Base-by-base conservation (phyloP, 2,888 invertebrate genomes). In the Eumacrocentrus americanus region DNA sequence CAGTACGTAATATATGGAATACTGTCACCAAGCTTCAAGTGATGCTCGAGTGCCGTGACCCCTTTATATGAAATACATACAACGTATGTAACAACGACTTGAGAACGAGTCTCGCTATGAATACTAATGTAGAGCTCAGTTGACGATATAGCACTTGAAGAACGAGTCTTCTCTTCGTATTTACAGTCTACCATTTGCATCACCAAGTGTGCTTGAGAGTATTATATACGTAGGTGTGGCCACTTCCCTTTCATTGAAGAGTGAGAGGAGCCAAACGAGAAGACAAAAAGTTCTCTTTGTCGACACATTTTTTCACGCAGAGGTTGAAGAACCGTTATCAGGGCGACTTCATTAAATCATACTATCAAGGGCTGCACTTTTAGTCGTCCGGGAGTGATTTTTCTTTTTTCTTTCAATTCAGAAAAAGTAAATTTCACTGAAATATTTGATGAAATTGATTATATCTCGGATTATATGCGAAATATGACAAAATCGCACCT, bases 151-250 rank as follows among this genome's bases (percentile, higher is more conserved):
- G 29, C 16, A n/a, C 18, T 37, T 25, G 37, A 16, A 40, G 25
- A 25, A 18, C 42, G 6, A 29, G 16, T 16, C 35, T 37, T 47
- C 58, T 47, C 29, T n/a, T n/a, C n/a, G n/a, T 58, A 51, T 58
- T 58, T 51, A 58, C 58, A 51, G 44, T 14, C 44, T 53, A 44
- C 53, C 53, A 58, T 58, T 58, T 58, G 58, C 58, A 58, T 58
- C 16, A 40, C 37, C 58, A 58, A 58, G 53, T 58, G 46, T 35
- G 12, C 47, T 47, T 23, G 11, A 2, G 20, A n/a, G 53, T 58
- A 58, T 58, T 35, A 58, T 58, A 34, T 34, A 58, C 47, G 52
- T 58, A 46, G 58, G 58, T 58, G 58, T 53, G 53, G 58, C 53
- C 37, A 46, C 53, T 53, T 58, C 58, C 58, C 58, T 58, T 58